Conservation (phyloP, 2,797 vertebrate genomes). For the Pseudochaenichthys georgianus region DNA sequence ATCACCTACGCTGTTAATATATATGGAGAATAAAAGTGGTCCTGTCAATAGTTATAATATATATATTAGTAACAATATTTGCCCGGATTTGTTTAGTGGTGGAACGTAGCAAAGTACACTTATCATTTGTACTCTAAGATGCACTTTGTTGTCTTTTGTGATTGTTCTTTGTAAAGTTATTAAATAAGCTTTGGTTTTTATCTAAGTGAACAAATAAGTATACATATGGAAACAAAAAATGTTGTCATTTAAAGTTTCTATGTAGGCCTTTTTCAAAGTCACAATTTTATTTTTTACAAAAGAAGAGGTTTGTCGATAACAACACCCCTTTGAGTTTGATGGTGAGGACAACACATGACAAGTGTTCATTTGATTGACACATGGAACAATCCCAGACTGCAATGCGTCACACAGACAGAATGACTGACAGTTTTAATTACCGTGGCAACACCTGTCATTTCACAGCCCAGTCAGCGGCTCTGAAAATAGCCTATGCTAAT, state of each 20-base stretch:
- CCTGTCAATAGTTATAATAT: too few species aligned
- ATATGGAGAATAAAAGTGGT: too few species aligned
- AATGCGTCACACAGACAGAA: slow-evolving; percentile 7
- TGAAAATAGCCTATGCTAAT: slow-evolving; percentile 50
- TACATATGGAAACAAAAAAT: background rate
- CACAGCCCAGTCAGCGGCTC: slow-evolving; percentile 31
- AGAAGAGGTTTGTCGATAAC: background rate
- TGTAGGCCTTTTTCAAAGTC: slow-evolving; percentile 17
- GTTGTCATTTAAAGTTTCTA: background rate
- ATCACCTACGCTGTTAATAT: too few species aligned
- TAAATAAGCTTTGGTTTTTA: too few species aligned
- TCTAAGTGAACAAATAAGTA: background rate
- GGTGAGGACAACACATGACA: slow-evolving; percentile 10
- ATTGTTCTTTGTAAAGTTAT: too few species aligned
- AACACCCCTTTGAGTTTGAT: slow-evolving; percentile 9
- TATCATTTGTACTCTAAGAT: too few species aligned
- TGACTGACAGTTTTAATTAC: slow-evolving; percentile 62
- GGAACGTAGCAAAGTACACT: too few species aligned
- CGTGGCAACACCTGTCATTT: slow-evolving; percentile 45
- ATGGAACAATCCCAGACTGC: slow-evolving; percentile 10
- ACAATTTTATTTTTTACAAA: background rate
- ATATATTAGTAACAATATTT: too few species aligned
- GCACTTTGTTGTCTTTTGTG: too few species aligned
- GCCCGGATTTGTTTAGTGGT: too few species aligned
- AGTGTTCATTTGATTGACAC: slow-evolving; percentile 33